Evolutionary conservation across 35 echinoderm and acorn worm genomes (phyloP).

Genomic region (Chiridota heheva): DNA sequence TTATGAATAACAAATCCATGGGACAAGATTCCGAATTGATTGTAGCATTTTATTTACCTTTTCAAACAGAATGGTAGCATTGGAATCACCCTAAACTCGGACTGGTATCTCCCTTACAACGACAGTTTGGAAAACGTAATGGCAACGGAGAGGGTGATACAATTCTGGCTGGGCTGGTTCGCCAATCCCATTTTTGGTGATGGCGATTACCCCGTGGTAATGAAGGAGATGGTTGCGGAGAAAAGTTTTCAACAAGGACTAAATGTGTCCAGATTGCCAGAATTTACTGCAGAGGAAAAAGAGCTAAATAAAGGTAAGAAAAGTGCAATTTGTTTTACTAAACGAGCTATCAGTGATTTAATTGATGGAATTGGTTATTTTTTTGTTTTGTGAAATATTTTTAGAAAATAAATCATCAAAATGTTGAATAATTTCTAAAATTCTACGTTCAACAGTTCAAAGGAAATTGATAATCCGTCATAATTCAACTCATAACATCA

Average conservation of each 20-base stretch:
- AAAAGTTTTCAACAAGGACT: slow-evolving; percentile 61
- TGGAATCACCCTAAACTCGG: slow-evolving; percentile 81
- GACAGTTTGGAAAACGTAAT: slow-evolving; percentile 28
- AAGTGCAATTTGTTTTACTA: too few relatives aligned
- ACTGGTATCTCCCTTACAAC: slow-evolving; percentile 41
- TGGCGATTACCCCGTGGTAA: slow-evolving; percentile 74
- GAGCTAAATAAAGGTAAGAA: slow-evolving; percentile 36
- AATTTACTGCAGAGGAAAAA: slow-evolving; percentile 67
- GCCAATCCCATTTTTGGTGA: slow-evolving; percentile 60
- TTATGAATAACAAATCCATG: too few relatives aligned
- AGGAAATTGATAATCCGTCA: too few relatives aligned
- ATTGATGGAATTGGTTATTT: too few relatives aligned
- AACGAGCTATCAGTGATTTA: too few relatives aligned
- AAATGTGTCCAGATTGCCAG: slow-evolving; percentile 55
- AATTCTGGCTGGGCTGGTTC: slow-evolving; percentile 76
- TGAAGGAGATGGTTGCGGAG: slow-evolving; percentile 61
- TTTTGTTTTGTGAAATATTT: too few relatives aligned
- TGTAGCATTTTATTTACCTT: neutral
- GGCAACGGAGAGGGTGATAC: slow-evolving; percentile 48
- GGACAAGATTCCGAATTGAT: too few relatives aligned
- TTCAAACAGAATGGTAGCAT: slow-evolving; percentile 51
- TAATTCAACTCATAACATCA: too few relatives aligned
- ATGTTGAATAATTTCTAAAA: too few relatives aligned
- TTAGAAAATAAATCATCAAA: too few relatives aligned
- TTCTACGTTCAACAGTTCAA: too few relatives aligned